phyloP scores from a whole-genome alignment of 2,113 vertebrate genomes.

The Sturnira hondurensis region DNA sequence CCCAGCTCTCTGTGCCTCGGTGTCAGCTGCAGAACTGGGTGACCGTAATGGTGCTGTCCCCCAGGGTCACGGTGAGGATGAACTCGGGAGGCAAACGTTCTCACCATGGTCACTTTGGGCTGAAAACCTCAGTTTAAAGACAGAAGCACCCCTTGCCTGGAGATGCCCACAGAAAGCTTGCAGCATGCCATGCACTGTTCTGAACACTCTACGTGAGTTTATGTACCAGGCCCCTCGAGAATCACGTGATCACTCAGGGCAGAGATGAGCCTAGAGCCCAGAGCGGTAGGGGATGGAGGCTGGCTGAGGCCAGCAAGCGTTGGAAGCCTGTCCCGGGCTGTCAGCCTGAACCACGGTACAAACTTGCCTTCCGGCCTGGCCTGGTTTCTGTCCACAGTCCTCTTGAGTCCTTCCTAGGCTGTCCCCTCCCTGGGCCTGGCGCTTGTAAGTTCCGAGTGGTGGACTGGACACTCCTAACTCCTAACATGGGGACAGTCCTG shows the following conservation, averaged over 20 bases:
- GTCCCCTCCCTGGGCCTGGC: not conserved
- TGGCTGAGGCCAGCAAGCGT: not conserved
- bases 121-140: not conserved
- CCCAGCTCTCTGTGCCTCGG: not conserved
- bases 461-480: not conserved
- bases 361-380: too few relatives aligned
- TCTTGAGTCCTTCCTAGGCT: fast-evolving
- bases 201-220: not conserved
- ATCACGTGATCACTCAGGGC: fast-evolving
- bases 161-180: not conserved
- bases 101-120: not conserved
- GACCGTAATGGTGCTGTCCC: fast-evolving
- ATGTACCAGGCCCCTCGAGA: not conserved
- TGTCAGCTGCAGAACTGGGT: not conserved
- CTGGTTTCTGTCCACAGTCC: not conserved
- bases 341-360: fast-evolving
- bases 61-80: not conserved
- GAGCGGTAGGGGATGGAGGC: not conserved
- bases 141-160: not conserved
- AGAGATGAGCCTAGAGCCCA: not conserved
- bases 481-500: not conserved
- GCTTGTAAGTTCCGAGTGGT: not conserved
- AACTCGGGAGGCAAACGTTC: not conserved
- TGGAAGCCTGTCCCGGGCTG: not conserved
- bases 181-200: too few relatives aligned